Evolutionary conservation across 2,113 vertebrate genomes (phyloP).

Genomic region (Oncorhynchus kisutch): DNA sequence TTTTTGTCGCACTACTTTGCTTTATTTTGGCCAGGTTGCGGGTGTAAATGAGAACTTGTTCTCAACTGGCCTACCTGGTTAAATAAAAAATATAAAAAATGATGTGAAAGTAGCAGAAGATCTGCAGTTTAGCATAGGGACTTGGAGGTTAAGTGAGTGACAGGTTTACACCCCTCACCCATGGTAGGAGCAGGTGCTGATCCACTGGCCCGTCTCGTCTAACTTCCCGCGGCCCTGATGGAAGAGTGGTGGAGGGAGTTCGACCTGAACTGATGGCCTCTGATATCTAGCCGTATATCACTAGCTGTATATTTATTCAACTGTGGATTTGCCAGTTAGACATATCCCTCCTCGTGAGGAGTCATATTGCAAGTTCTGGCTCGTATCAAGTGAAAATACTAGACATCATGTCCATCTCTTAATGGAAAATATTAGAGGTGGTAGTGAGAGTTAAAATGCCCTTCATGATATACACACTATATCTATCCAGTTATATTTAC

Average conservation of each 20-base stretch:
- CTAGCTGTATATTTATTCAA: constrained; percentile 1
- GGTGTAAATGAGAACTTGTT: no score
- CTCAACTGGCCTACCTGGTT: no score
- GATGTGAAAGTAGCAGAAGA: constrained; percentile 20
- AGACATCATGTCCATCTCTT: constrained; percentile 1
- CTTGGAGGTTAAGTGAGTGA: constrained; percentile 50
- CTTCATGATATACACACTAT: not conserved
- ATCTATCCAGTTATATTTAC: not conserved
- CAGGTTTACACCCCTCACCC: constrained; percentile 47
- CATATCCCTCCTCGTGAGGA: not conserved
- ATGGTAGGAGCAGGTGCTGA: constrained; percentile 56
- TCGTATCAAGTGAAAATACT: not conserved
- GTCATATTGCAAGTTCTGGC: not conserved
- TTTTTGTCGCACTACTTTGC: no score
- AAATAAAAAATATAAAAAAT: no score
- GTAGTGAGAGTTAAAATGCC: not conserved
- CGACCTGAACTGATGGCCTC: constrained; percentile 46
- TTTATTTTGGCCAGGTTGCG: no score
- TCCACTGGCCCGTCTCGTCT: constrained; percentile 53
- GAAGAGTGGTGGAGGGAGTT: constrained; percentile 26
- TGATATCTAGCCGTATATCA: constrained; percentile 19
- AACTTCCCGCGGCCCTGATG: constrained; percentile 46
- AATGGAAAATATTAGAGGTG: not conserved
- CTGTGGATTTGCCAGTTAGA: constrained; percentile 1
- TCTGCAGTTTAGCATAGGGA: constrained; percentile 17